Evolutionary conservation across 2,113 vertebrate species (phyloP).

Genomic region (Macrotis lagotis): DNA sequence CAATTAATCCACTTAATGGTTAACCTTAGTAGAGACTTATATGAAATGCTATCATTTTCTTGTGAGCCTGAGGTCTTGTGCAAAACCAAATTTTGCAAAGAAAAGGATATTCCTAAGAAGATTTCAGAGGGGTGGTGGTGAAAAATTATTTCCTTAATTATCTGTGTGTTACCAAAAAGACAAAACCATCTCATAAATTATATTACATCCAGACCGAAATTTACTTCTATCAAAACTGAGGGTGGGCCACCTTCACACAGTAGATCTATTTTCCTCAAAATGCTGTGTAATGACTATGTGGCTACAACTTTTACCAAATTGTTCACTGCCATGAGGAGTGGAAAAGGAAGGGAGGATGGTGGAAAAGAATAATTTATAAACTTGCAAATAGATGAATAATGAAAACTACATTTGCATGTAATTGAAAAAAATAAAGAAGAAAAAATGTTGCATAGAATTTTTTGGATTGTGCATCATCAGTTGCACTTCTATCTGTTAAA

Average conservation of each 20-base stretch:
- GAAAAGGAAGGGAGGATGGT: no score
- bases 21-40: constrained; percentile 63
- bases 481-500: background rate
- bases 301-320: no score
- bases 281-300: no score
- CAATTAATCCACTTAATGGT: constrained; percentile 45
- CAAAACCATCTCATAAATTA: background rate
- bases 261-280: background rate
- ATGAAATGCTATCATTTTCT: constrained; percentile 67
- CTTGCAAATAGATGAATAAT: no score
- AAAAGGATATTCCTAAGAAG: background rate
- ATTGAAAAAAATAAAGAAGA: no score
- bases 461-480: background rate
- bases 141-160: background rate
- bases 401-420: no score
- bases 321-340: no score
- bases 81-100: constrained; percentile 24
- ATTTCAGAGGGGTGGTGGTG: background rate
- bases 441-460: background rate
- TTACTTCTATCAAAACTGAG: background rate
- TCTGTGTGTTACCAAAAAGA: background rate
- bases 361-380: no score
- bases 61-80: constrained; percentile 56
- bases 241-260: background rate
- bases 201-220: background rate